phyloP scores from a whole-genome alignment of 2,888 invertebrate genomes.

The Phorcus lineatus region DNA sequence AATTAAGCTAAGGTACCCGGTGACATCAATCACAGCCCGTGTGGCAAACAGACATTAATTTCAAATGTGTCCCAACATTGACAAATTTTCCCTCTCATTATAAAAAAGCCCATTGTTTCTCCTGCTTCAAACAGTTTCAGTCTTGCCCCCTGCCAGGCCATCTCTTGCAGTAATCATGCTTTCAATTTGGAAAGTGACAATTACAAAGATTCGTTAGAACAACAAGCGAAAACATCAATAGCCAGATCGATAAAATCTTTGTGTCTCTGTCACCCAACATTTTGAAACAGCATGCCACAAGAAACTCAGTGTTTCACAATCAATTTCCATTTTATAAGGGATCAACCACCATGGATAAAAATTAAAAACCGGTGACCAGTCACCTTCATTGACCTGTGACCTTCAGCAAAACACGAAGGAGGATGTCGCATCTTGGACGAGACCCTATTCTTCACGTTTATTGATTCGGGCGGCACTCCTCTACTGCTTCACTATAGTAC shows the following conservation, averaged over 20 bases:
- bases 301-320: not conserved
- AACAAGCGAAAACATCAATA: constrained; percentile 2
- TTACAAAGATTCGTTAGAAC: constrained; percentile 13
- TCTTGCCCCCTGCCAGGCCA: not conserved
- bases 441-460: not conserved
- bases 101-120: not conserved
- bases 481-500: not conserved
- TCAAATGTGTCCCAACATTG: not conserved
- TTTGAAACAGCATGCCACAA: not conserved
- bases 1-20: too few species aligned
- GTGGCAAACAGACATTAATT: too few species aligned
- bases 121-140: not conserved
- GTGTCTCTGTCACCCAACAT: not conserved
- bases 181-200: not conserved
- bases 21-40: too few species aligned
- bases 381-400: not conserved
- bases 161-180: not conserved
- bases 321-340: not conserved
- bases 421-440: not conserved
- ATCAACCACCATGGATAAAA: not conserved
- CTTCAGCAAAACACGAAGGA: not conserved
- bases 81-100: not conserved
- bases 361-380: not conserved
- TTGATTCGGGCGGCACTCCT: not conserved
- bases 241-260: not conserved